Conservation (phyloP, 2,797 vertebrate genomes). For the Pantherophis vulpinus region DNA sequence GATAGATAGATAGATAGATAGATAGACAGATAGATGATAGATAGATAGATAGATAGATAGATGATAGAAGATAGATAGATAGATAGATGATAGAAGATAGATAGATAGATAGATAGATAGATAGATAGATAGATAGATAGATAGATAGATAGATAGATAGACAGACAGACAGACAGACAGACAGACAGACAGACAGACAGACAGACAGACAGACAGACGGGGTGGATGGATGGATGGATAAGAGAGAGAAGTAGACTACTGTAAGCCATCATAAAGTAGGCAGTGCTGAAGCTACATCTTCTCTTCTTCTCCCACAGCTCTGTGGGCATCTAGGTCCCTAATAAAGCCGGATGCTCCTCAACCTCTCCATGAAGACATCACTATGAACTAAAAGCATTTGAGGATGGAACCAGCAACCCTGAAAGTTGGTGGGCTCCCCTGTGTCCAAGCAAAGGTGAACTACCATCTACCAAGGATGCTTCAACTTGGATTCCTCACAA, state of each 20-base stretch:
- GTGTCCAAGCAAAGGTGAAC: not conserved
- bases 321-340: not conserved
- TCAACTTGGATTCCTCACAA: not conserved
- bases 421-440: not conserved
- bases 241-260: not conserved
- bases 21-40: too few species aligned
- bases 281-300: not conserved
- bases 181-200: too few species aligned
- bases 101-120: too few species aligned
- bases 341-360: not conserved
- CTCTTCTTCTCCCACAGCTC: not conserved
- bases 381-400: not conserved
- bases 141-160: too few species aligned
- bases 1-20: too few species aligned
- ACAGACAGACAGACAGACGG: too few species aligned
- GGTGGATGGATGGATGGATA: too few species aligned
- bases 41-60: too few species aligned
- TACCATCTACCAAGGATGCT: not conserved
- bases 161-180: too few species aligned
- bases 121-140: too few species aligned
- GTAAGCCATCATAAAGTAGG: not conserved
- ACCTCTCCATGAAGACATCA: not conserved
- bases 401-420: not conserved
- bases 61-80: too few species aligned
- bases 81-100: too few species aligned